Evolutionary conservation across 2,113 vertebrate species (phyloP).

Genomic region (Gobio gobio): DNA sequence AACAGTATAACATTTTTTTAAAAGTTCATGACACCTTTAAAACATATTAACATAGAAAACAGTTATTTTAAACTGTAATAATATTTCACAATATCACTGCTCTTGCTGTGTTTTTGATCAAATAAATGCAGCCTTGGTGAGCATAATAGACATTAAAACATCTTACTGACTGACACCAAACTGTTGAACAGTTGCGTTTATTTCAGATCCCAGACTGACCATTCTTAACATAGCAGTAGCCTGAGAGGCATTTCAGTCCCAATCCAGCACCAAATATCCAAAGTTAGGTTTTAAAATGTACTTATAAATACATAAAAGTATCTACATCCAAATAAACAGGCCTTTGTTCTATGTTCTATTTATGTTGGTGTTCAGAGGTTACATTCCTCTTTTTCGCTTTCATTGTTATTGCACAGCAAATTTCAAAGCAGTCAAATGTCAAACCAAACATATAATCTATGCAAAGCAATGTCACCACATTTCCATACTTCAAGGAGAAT

Average conservation of each 20-base stretch:
- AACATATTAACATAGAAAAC: too few species aligned
- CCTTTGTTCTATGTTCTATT: background rate
- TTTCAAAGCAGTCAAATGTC: background rate
- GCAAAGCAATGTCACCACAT: background rate
- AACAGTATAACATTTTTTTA: too few species aligned
- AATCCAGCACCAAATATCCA: background rate
- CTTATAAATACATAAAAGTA: background rate
- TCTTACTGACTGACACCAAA: background rate
- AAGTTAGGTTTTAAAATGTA: background rate
- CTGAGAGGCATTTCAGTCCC: background rate
- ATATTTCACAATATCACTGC: background rate
- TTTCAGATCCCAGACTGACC: background rate
- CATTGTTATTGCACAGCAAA: background rate
- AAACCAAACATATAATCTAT: background rate
- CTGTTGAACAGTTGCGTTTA: background rate
- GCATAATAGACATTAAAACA: background rate
- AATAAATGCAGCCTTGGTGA: background rate
- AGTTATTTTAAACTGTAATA: background rate
- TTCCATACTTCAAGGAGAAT: constrained; percentile 24
- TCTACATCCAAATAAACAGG: background rate
- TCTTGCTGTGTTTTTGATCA: background rate
- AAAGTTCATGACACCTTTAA: too few species aligned
- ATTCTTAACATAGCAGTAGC: background rate
- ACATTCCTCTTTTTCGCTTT: background rate
- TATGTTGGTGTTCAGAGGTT: background rate